Evolutionary conservation across 2,113 vertebrate genomes (phyloP), one percentile per base, ranked within the genome.

Genomic region (Sturnus vulgaris): DNA sequence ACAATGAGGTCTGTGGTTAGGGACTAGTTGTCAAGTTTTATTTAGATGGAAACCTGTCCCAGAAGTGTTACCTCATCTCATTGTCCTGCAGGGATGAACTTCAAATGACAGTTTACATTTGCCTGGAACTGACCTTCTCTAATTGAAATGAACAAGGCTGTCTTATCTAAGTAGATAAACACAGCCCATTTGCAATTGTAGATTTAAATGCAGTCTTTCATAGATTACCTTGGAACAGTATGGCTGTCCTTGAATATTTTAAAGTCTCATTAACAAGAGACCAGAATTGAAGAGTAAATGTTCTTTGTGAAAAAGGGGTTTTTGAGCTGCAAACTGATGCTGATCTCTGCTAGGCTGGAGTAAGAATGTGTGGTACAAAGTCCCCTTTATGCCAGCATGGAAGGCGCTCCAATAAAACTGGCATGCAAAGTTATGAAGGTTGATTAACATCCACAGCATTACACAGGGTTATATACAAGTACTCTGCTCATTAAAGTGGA

Each of bases 91-190:
- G 89, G 82, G 93, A 89, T 91, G 94, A 89, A 84, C 91, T 91
- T 92, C 83, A 95, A 89, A 85, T 91, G 96, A 90, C 91, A 92
- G 44, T 96, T 96, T 95, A 60, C 52, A 52, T 95, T 96, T 96
- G 84, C 72, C 89, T 40, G 5, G 39, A 78, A 72, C 72, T 82
- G 91, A 82, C 95, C 91, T 84, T 40, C 70, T 78, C 20, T 95
- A 95, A 96, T 95, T 87, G 83, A 92, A 95, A 75, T 65, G 89
- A 91, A 86, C 92, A 95, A n/a, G 77, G 60, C 92, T 95, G 88
- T 89, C 89, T 91, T 76, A 92, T 60, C 63, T 78, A 53, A 89
- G 91, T 72, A 91, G 92, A 85, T 85, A 94, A 93, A 88, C 80
- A 88, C n/a, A 86, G 60, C n/a, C 52, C 77, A 69, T 93, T 93